Base-by-base conservation (phyloP, 2,888 invertebrate species). In the Chelonus formosanus region DNA sequence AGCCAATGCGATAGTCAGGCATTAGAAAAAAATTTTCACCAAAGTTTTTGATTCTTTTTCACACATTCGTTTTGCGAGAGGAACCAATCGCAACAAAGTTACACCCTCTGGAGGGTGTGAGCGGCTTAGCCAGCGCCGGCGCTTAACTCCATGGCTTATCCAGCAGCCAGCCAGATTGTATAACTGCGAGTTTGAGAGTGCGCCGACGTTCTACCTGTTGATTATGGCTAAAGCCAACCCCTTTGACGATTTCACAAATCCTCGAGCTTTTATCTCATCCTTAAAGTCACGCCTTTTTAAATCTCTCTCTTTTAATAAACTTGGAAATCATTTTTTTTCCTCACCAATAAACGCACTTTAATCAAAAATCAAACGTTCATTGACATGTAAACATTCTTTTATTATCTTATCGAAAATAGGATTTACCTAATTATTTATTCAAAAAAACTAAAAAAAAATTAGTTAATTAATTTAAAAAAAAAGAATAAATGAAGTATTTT, bases 41-140 rank as follows among this genome's bases (percentile, higher is more conserved):
- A 75, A 78, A 75, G 71, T 47, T 54, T 55, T 5, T 44, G 59
- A 67, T 72, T 57, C 58, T 80, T 78, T 78, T 80, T 79, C 75
- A 76, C 78, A 77, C 80, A 77, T 72, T 59, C 71, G 67, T 76
- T 75, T 59, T 66, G 20, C 44, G 34, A 57, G 52, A 48, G 44
- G 77, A 74, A 75, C 83, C 83, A 83, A 83, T 84, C 70, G 75
- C 70, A 73, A 74, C 67, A 67, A 72, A 77, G 84, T 83, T 77
- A 83, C 84, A 83, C 83, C 84, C 84, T 82, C 79, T 55, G 65
- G 75, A 77, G 79, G 78, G 82, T 79, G 80, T 76, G 77, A 79
- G 75, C 74, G 78, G 81, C 80, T 83, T 83, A 83, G 77, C 81
- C 72, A 80, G 82, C 83, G 83, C 83, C 83, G 83, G 83, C 83